A percentile compares a stretch with the other conserved stretches of the same genome.
phyloP scores from a whole-genome alignment of 2,888 invertebrate genomes.

The Neoaliturus tenellus region DNA sequence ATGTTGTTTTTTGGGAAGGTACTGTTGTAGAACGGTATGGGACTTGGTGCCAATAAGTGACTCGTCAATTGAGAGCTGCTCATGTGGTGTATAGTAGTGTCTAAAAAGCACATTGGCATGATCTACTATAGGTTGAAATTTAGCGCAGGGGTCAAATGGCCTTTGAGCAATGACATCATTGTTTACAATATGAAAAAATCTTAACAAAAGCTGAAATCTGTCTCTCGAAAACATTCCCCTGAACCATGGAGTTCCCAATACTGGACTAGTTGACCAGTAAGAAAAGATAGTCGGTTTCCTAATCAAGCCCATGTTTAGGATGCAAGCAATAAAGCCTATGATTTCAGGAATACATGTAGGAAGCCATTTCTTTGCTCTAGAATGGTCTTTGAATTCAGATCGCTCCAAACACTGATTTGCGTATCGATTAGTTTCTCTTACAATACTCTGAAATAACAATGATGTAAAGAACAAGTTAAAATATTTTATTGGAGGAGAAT shows the following conservation, averaged over 20 bases:
- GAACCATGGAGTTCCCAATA: neutral
- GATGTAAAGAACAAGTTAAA: conserved; percentile 18
- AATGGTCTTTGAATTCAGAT: too few species aligned
- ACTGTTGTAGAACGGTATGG: too few species aligned
- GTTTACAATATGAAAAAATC: conserved; percentile 36
- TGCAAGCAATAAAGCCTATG: neutral
- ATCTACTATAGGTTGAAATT: conserved; percentile 5
- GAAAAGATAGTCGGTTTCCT: conserved; percentile 4
- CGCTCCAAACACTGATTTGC: neutral
- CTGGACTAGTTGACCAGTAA: neutral
- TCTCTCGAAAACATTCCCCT: conserved; percentile 23
- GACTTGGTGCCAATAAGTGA: neutral
- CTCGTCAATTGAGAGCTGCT: conserved; percentile 26
- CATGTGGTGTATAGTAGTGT: neutral
- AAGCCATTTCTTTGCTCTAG: too few species aligned
- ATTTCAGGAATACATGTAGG: conserved; percentile 1
- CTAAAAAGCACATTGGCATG: neutral
- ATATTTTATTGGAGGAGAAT: neutral
- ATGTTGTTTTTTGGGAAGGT: too few species aligned
- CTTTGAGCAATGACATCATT: neutral
- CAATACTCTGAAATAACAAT: neutral
- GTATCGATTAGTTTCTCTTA: conserved; percentile 11
- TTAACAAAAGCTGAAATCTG: neutral
- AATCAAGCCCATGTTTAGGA: neutral
- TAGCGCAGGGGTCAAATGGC: conserved; percentile 1